A percentile compares a stretch with the other conserved stretches of the same genome.
These are phyloP conservation scores for Pygoscelis adeliae DNA, from an alignment of 2,113 vertebrate species.

Conservation along the genomic window DNA sequence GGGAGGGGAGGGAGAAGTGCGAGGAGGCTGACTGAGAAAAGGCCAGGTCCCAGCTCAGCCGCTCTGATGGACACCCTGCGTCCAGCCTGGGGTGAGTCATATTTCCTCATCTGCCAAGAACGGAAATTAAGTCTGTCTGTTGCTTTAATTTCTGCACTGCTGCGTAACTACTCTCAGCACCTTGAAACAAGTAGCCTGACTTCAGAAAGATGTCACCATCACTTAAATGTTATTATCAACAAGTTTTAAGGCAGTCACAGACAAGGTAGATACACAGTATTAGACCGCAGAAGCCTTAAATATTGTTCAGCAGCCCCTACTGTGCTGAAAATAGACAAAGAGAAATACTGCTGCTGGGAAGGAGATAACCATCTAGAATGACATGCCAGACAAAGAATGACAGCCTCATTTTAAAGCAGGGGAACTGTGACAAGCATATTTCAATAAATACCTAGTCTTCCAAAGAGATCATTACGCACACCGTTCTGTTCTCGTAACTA, in stretches of 20 bases:
- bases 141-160: not conserved
- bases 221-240: not conserved
- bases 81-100: not conserved
- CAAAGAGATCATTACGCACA: not conserved
- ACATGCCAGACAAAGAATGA: not conserved
- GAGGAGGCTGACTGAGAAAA: not conserved
- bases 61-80: not conserved
- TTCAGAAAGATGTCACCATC: not conserved
- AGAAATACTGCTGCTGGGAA: not conserved
- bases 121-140: constrained; percentile 13
- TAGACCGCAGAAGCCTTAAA: not conserved
- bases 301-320: not conserved
- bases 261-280: not conserved
- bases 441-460: not conserved
- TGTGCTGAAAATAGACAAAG: not conserved
- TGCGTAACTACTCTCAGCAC: not conserved
- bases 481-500: not conserved
- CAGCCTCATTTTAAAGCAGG: not conserved
- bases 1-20: not conserved
- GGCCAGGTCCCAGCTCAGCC: not conserved
- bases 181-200: not conserved
- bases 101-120: not conserved
- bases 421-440: not conserved
- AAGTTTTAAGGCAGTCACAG: not conserved
- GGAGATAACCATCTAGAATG: not conserved